Percentiles rank a stretch among this genome's conserved stretches.
phyloP scores from a whole-genome alignment of 2,888 invertebrate species.

The Pegoplata infirma region DNA sequence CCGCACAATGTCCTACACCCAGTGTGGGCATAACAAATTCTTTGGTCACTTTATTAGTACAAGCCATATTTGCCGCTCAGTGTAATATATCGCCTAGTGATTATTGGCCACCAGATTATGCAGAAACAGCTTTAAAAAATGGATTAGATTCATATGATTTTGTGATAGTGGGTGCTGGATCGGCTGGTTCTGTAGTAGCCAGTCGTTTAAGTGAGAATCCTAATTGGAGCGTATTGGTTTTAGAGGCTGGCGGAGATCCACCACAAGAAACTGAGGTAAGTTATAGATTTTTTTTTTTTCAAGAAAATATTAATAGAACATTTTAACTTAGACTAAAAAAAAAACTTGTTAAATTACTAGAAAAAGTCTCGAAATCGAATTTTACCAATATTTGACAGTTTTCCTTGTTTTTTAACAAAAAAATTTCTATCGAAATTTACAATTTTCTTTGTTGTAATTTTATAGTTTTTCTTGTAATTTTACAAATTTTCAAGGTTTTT shows the following conservation, averaged over 20 bases:
- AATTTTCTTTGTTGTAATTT: no score
- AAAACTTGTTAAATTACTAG: no score
- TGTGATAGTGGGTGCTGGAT: constrained; percentile 80
- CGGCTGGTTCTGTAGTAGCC: constrained; percentile 81
- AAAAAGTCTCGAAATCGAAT: no score
- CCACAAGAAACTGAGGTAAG: constrained; percentile 78
- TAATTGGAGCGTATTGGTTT: constrained; percentile 85
- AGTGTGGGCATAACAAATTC: constrained; percentile 69
- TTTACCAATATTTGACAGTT: no score
- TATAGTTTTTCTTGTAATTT: no score
- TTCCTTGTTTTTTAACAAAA: no score
- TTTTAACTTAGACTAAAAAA: no score
- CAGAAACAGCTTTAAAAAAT: constrained; percentile 29
- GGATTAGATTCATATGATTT: constrained; percentile 78
- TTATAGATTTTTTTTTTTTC: constrained; percentile 27
- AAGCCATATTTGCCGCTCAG: constrained; percentile 81
- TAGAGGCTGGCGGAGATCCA: constrained; percentile 87
- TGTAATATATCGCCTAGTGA: constrained; percentile 79
- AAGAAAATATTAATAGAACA: no score
- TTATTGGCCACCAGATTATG: constrained; percentile 79
- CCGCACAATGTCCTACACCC: constrained; percentile 62
- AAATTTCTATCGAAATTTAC: no score
- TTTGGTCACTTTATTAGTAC: constrained; percentile 79
- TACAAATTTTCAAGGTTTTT: no score
- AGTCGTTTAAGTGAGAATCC: constrained; percentile 85